These are phyloP conservation scores for Monodelphis domestica DNA, from an alignment of 2,797 vertebrate species.

Conservation along the genomic window DNA sequence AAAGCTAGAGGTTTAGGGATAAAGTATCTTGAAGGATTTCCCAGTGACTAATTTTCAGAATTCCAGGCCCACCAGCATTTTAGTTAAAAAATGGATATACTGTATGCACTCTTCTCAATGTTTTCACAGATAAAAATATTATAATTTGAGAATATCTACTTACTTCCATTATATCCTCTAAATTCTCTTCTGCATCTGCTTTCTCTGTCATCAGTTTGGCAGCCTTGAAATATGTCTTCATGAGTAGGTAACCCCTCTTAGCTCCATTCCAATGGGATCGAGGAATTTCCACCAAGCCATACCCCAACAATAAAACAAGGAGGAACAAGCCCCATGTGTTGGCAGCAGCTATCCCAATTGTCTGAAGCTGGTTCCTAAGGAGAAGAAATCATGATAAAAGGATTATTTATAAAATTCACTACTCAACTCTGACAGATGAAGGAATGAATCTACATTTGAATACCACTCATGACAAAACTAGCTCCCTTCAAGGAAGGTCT, in stretches of 20 bases:
- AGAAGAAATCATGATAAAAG: conserved; percentile 4
- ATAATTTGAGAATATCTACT: conserved; percentile 27
- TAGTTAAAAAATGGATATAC: not conserved
- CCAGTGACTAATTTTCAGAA: not conserved
- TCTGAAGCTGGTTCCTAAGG: conserved; percentile 94
- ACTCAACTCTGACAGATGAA: not conserved
- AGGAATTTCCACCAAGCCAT: conserved; percentile 97
- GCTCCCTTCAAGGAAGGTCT: not conserved
- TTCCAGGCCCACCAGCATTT: conserved; percentile 3
- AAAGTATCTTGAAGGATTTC: conserved; percentile 2
- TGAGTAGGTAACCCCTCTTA: conserved; percentile 91
- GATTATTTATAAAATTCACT: not conserved
- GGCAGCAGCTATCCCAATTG: conserved; percentile 97
- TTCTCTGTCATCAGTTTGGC: conserved; percentile 98
- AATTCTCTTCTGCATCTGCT: conserved; percentile 96
- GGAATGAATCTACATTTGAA: not conserved
- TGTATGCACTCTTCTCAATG: not conserved
- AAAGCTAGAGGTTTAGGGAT: not conserved
- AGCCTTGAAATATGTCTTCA: conserved; percentile 98
- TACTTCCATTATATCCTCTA: conserved; percentile 98
- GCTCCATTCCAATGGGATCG: conserved; percentile 97
- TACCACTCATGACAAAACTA: not conserved
- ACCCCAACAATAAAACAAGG: conserved; percentile 94
- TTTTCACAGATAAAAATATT: not conserved
- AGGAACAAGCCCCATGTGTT: conserved; percentile 99